Conservation (phyloP, 2,113 vertebrate genomes). For the Glaucomys volans region DNA sequence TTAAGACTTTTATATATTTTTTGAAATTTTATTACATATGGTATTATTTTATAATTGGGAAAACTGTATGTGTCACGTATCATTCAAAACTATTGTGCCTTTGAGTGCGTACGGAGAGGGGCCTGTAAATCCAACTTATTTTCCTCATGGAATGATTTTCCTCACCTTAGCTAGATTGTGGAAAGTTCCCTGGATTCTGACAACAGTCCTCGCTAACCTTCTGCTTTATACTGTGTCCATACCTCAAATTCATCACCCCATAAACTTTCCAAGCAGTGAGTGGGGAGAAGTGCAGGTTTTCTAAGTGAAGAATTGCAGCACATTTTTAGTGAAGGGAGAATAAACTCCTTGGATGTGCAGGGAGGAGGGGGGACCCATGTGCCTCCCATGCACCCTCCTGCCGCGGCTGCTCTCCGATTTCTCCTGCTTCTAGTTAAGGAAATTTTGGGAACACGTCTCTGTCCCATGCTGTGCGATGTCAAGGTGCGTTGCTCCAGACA, state of each 20-base stretch:
- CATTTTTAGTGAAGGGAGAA: not conserved
- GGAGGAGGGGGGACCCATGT: too few relatives aligned
- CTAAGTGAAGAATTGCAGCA: not conserved
- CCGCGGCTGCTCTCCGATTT: not conserved
- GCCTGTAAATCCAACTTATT: conserved; percentile 53
- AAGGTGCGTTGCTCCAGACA: not conserved
- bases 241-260: conserved; percentile 62
- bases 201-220: conserved; percentile 49
- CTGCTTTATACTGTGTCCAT: not conserved
- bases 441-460: not conserved
- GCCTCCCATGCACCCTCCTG: too few relatives aligned
- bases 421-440: not conserved
- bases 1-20: not conserved
- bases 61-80: not conserved
- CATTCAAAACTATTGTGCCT: not conserved
- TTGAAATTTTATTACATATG: not conserved
- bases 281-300: not conserved
- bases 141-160: conserved; percentile 59
- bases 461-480: not conserved
- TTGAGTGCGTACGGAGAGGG: not conserved
- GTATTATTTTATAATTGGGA: conserved; percentile 11
- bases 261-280: not conserved
- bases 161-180: not conserved
- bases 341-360: not conserved
- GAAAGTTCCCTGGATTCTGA: conserved; percentile 39